phyloP scores from a whole-genome alignment of 1,140 invertebrate genomes.

The Drosophila kepulauana region DNA sequence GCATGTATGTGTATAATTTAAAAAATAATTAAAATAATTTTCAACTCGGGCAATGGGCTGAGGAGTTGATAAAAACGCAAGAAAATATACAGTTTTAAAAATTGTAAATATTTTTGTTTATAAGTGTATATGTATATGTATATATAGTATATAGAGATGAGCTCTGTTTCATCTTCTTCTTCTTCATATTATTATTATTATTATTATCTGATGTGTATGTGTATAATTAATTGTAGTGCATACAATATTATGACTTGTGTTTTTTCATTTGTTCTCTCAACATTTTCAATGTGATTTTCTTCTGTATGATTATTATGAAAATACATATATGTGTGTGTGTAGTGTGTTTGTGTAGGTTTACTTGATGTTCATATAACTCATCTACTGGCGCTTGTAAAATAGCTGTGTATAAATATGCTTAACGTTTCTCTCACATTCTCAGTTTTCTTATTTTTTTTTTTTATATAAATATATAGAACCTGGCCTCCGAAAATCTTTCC shows the following conservation, averaged over 20 bases:
- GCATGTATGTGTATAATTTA: slow-evolving; percentile 57
- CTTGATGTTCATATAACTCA: slow-evolving; percentile 29
- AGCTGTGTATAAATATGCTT: slow-evolving; percentile 55
- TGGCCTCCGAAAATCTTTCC: slow-evolving; percentile 50
- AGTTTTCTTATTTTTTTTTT: slow-evolving; percentile 10
- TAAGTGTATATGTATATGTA: slow-evolving; percentile 24
- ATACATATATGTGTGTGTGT: slow-evolving; percentile 30
- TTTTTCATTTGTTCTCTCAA: slow-evolving; percentile 40
- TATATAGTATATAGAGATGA: slow-evolving; percentile 34
- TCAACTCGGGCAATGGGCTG: slow-evolving; percentile 67
- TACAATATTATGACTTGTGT: slow-evolving; percentile 44
- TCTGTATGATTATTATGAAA: slow-evolving; percentile 51
- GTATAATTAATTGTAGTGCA: slow-evolving; percentile 36
- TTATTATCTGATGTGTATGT: slow-evolving; percentile 18
- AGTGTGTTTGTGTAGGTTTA: slow-evolving; percentile 8
- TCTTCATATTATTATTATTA: slow-evolving; percentile 11
- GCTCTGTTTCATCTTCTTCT: slow-evolving; percentile 7
- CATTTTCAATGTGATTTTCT: slow-evolving; percentile 38
- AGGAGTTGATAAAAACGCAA: slow-evolving; percentile 46
- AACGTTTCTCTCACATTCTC: slow-evolving; percentile 28
- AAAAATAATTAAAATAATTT: slow-evolving; percentile 67
- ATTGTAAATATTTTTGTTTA: slow-evolving; percentile 63
- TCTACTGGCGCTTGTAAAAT: slow-evolving; percentile 58
- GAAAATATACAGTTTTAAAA: slow-evolving; percentile 70
- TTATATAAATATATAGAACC: slow-evolving; percentile 56